These are phyloP conservation scores for Ommatoiulus sabulosus DNA, from an alignment of 2,888 invertebrate genomes.

Conservation along the genomic window DNA sequence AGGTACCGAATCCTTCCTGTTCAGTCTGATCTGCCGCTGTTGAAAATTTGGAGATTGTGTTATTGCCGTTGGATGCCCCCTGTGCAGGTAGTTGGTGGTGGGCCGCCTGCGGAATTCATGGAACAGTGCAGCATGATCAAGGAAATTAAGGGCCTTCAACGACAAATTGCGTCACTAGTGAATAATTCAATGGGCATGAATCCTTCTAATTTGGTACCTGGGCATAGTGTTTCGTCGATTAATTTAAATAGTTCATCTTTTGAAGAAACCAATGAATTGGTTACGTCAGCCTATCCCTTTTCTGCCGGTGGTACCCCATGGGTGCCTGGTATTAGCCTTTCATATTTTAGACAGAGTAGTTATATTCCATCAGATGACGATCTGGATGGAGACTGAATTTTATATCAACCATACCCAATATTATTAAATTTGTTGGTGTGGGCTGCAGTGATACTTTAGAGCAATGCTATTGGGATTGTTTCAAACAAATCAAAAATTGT, in stretches of 20 bases:
- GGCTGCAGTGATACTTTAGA: too few species aligned
- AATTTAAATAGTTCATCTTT: slow-evolving; percentile 54
- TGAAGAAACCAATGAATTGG: slow-evolving; percentile 57
- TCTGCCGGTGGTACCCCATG: slow-evolving; percentile 61
- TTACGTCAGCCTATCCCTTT: slow-evolving; percentile 63
- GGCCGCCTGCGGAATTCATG: slow-evolving; percentile 69
- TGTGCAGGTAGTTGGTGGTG: slow-evolving; percentile 81
- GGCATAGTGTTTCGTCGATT: neutral
- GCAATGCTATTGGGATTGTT: too few species aligned
- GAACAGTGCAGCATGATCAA: slow-evolving; percentile 67
- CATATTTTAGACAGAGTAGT: slow-evolving; percentile 58
- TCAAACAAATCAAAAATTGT: too few species aligned
- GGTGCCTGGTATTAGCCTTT: slow-evolving; percentile 53
- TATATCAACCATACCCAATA: neutral
- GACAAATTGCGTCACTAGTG: slow-evolving; percentile 59
- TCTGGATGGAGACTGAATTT: slow-evolving; percentile 51
- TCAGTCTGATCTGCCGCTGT: slow-evolving; percentile 71
- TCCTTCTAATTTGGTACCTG: neutral
- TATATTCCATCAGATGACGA: slow-evolving; percentile 59
- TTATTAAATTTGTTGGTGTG: too few species aligned
- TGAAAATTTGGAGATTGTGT: slow-evolving; percentile 88
- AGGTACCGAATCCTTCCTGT: slow-evolving; percentile 58
- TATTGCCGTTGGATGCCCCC: slow-evolving; percentile 90
- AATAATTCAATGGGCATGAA: neutral
- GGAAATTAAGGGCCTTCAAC: slow-evolving; percentile 67